Base-by-base conservation (phyloP, 53 echinoderm and acorn worm genomes). In the Echinarachnius parma region DNA sequence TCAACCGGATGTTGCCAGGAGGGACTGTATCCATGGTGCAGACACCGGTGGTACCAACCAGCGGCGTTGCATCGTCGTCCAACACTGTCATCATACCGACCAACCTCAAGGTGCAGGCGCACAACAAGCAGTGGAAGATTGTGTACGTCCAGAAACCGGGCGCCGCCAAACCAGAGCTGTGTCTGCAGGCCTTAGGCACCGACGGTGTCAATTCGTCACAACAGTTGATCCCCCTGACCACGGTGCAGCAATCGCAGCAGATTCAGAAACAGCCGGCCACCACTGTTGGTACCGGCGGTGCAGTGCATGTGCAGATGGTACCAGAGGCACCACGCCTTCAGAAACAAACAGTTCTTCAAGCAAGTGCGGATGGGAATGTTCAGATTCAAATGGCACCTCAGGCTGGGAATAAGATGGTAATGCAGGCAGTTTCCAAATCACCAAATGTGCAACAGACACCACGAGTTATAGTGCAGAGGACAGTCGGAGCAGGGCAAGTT, bases 81-180 rank as follows among this genome's bases (percentile, higher is more conserved):
- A 49, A 53, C 16, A 69, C 57, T 18, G n/a, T 72, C 5, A 42
- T 72, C 10, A 55, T 72, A 27, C 74, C 74, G 28, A 72, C 74
- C 55, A 72, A 72, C 57, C 55, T 72, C 25, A 72, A 72, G 36
- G 74, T 72, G 44, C 55, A 72, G 24, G 24, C 21, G 25, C 15
- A 72, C 28, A 72, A 72, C 57, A 54, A 72, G 57, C 74, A 72
- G 37, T 72, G 34, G 32, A 72, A 72, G 28, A 24, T 72, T 16
- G 35, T 72, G 21, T 72, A 72, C 25, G 74, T 72, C 42, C 74
- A 72, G 74, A 72, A 72, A 42, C 74, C 74, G 5, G 74, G 74
- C 16, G 57, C 74, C 4, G 26, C 56, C 39, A 54, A 56, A 36
- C 74, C 74, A 36, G 74, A 56, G 35, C 27, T 72, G 16, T 56